Evolutionary conservation across 2,797 vertebrate genomes (phyloP).

Genomic region (Centroberyx gerrardi): DNA sequence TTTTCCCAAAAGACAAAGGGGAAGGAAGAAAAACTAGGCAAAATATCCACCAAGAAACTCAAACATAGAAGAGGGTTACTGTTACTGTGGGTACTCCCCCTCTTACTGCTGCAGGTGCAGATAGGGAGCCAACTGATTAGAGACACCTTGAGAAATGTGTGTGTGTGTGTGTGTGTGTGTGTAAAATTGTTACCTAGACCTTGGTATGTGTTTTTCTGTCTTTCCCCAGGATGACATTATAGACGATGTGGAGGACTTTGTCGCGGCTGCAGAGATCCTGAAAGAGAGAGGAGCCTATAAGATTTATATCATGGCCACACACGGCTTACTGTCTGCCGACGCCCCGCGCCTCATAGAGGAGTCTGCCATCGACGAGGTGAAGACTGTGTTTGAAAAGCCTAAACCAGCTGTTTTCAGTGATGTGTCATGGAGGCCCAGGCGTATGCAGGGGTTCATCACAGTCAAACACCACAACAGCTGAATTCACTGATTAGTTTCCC

Average conservation of each 20-base stretch:
- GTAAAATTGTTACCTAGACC: background rate
- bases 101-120: background rate
- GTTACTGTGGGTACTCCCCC: background rate
- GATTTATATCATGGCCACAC: constrained; percentile 99
- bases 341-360: constrained; percentile 97
- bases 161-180: too few relatives aligned
- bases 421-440: too few relatives aligned
- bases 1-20: background rate
- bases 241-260: constrained; percentile 97
- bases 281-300: constrained; percentile 99
- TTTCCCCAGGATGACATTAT: constrained; percentile 95
- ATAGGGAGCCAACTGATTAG: background rate
- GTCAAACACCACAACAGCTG: too few relatives aligned
- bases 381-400: background rate
- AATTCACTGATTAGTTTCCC: too few relatives aligned
- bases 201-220: background rate
- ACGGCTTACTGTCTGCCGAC: constrained; percentile 95
- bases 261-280: constrained; percentile 96
- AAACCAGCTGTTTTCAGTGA: background rate
- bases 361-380: constrained; percentile 95
- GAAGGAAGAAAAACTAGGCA: background rate
- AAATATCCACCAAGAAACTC: background rate
- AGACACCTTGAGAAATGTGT: background rate
- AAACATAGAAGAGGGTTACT: background rate
- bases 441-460: too few relatives aligned